Percentiles rank a stretch among this genome's conserved stretches.
Evolutionary conservation across 2,797 vertebrate genomes (phyloP).

Genomic region (Cyclopterus lumpus): DNA sequence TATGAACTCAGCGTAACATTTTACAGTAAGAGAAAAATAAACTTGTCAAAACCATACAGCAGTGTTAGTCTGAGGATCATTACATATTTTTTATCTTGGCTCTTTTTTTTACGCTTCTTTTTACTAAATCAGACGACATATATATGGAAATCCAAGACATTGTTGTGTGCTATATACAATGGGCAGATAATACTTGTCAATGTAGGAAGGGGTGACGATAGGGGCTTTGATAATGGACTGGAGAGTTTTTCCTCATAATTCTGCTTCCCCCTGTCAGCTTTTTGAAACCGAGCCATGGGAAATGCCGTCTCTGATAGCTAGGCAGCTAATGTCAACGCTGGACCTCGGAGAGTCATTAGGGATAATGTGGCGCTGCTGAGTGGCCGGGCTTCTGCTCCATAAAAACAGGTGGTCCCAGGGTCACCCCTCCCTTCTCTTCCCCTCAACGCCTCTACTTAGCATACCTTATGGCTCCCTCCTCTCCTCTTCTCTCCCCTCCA

Average conservation of each 20-base stretch:
- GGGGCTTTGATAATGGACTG: constrained; percentile 20
- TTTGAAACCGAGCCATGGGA: constrained; percentile 56
- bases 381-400: constrained; percentile 51
- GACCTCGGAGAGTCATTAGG: constrained; percentile 71
- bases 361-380: constrained; percentile 70
- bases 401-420: constrained; percentile 78
- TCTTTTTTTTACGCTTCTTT: not conserved
- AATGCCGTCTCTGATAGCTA: constrained; percentile 56
- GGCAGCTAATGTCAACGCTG: constrained; percentile 71
- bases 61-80: not conserved
- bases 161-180: not conserved
- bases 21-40: no score
- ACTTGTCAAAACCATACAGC: not conserved
- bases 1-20: not conserved
- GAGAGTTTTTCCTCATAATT: constrained; percentile 40
- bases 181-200: not conserved
- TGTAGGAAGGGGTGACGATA: not conserved
- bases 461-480: constrained; percentile 48
- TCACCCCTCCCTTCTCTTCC: constrained; percentile 52
- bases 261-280: constrained; percentile 43
- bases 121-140: not conserved
- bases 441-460: constrained; percentile 50
- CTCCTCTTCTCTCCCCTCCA: constrained; percentile 14
- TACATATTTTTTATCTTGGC: not conserved
- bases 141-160: not conserved